Percentiles rank a stretch among this genome's conserved stretches.
These are phyloP conservation scores for Bombus polaris DNA, from an alignment of 1,140 invertebrate species.

Conservation along the genomic window DNA sequence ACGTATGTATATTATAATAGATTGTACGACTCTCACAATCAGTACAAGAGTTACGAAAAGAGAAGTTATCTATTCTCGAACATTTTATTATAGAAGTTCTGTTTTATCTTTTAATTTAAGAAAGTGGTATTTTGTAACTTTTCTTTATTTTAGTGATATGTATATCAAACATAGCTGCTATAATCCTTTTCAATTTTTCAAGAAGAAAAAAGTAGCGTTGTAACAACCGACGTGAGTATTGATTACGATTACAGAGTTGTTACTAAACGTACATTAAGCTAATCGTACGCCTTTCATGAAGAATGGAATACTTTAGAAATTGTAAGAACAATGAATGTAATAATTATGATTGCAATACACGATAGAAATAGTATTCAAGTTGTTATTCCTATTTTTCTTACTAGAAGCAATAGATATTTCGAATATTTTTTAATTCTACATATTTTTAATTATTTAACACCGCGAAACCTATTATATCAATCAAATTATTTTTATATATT, in stretches of 20 bases:
- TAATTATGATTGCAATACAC: not conserved
- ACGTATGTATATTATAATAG: no score
- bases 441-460: not conserved
- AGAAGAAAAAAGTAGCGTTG: not conserved
- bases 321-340: not conserved
- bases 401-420: no score
- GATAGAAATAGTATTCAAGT: not conserved
- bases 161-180: no score
- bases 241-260: not conserved
- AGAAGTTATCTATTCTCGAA: no score
- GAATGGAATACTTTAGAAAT: not conserved
- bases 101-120: no score
- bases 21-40: no score
- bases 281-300: not conserved
- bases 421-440: not conserved
- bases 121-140: no score
- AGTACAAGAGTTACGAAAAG: no score
- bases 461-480: no score
- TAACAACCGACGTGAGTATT: not conserved
- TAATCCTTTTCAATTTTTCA: not conserved
- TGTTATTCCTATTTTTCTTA: no score
- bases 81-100: no score
- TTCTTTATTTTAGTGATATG: no score
- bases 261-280: not conserved
- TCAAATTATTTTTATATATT: not conserved